A percentile compares a stretch with the other conserved stretches of the same genome.
Evolutionary conservation across 2,888 invertebrate species (phyloP).

Genomic region (Eurois occulta): DNA sequence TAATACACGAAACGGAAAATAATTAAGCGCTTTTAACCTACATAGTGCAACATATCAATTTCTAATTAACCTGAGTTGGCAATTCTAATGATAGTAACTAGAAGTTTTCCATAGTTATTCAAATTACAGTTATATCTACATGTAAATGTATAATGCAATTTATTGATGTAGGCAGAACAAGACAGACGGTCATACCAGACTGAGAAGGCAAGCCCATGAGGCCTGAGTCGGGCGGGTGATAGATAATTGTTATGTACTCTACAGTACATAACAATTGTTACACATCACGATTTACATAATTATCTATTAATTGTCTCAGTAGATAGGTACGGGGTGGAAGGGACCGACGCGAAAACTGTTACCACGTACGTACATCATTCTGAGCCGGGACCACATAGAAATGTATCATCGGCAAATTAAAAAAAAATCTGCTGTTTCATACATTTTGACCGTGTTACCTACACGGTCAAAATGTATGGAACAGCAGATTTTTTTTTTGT

Average conservation of each 20-base stretch:
- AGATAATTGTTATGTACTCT: slow-evolving; percentile 1
- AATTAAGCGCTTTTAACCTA: slow-evolving; percentile 47
- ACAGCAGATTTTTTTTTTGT: no score
- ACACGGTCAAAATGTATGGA: no score
- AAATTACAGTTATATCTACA: no score
- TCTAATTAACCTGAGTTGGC: slow-evolving; percentile 32
- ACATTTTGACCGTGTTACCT: no score
- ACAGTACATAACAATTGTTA: slow-evolving; percentile 1
- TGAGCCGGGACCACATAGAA: no score
- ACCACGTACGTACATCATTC: no score
- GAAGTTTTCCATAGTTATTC: slow-evolving; percentile 10
- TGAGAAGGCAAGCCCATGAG: neutral
- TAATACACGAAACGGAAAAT: slow-evolving; percentile 48
- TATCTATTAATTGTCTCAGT: neutral
- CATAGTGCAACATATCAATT: slow-evolving; percentile 46
- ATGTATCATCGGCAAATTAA: no score
- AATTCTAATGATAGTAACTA: slow-evolving; percentile 6
- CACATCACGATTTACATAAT: slow-evolving; percentile 25
- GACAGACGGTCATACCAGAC: slow-evolving; percentile 13
- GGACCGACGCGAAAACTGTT: no score
- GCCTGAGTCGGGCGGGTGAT: neutral
- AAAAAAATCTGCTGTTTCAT: no score
- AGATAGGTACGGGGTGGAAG: no score
- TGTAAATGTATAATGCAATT: slow-evolving; percentile 29
- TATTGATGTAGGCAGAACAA: slow-evolving; percentile 12